phyloP scores from a whole-genome alignment of 2,113 vertebrate genomes.

The Ameiurus melas region DNA sequence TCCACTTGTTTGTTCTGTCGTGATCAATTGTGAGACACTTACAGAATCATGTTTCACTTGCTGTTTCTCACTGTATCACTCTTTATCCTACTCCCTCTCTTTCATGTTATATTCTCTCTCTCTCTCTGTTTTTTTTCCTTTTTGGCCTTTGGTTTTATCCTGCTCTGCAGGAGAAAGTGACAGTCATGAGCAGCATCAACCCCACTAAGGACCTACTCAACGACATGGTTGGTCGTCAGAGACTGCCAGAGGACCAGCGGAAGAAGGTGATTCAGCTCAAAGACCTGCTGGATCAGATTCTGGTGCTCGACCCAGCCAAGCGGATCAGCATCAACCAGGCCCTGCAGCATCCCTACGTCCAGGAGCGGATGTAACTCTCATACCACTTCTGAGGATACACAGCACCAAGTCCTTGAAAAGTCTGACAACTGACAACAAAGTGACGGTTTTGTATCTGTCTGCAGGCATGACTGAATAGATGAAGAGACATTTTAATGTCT shows the following conservation, averaged over 20 bases:
- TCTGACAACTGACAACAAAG: conserved; percentile 43
- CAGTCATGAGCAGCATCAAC: conserved; percentile 99
- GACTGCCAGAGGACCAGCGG: conserved; percentile 97
- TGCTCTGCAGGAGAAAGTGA: conserved; percentile 90
- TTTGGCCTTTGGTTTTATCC: not conserved
- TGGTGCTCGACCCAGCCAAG: conserved; percentile 98
- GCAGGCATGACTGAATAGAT: conserved; percentile 40
- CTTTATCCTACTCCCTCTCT: not conserved
- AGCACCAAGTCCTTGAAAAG: conserved; percentile 42
- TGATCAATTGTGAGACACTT: not conserved
- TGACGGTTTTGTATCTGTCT: conserved; percentile 52
- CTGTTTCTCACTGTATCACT: not conserved
- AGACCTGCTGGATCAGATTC: conserved; percentile 96
- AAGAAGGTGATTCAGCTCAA: conserved; percentile 98
- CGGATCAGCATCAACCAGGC: conserved; percentile 99
- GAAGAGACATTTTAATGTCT: conserved; percentile 43
- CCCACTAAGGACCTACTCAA: conserved; percentile 96
- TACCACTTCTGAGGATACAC: conserved; percentile 33
- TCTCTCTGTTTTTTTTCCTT: not conserved
- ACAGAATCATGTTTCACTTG: not conserved
- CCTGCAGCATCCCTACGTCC: conserved; percentile 97
- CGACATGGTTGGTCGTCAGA: conserved; percentile 95
- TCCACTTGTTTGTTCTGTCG: not conserved
- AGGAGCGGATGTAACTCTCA: conserved; percentile 70
- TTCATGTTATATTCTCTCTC: not conserved